phyloP scores from a whole-genome alignment of 2,888 invertebrate species.

The Amphipyra tragopoginis region DNA sequence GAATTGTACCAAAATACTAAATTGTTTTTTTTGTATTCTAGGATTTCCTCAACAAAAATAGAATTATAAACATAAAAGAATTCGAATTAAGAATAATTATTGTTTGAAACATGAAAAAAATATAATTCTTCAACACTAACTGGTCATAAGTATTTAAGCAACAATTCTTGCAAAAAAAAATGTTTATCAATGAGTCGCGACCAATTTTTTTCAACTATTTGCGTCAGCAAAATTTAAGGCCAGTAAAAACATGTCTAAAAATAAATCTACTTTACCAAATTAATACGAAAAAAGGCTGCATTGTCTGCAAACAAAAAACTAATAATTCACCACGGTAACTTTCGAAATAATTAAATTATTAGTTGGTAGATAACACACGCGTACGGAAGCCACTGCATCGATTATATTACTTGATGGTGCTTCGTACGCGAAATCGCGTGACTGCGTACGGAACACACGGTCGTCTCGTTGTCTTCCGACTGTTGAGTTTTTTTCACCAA shows the following conservation, averaged over 20 bases:
- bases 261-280: slow-evolving; percentile 20
- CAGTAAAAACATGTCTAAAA: slow-evolving; percentile 17
- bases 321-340: slow-evolving; percentile 60
- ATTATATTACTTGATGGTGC: slow-evolving; percentile 39
- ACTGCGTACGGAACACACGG: slow-evolving; percentile 57
- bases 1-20: no score
- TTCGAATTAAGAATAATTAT: no score
- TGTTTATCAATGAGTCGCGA: background rate
- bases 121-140: no score
- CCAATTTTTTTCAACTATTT: background rate
- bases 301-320: slow-evolving; percentile 55
- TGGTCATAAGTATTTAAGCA: background rate
- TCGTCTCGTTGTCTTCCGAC: slow-evolving; percentile 55
- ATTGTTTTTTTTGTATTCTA: background rate
- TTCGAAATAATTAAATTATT: slow-evolving; percentile 68
- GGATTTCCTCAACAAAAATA: background rate
- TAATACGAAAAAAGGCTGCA: slow-evolving; percentile 12
- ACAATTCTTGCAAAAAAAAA: slow-evolving; percentile 6
- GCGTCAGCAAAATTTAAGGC: background rate
- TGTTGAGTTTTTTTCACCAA: slow-evolving; percentile 32
- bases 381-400: slow-evolving; percentile 67
- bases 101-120: background rate
- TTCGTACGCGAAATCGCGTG: slow-evolving; percentile 59
- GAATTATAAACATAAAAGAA: no score
- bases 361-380: slow-evolving; percentile 61